Base-by-base conservation (phyloP, 2,113 vertebrate genomes). In the Alaudala cheleensis region DNA sequence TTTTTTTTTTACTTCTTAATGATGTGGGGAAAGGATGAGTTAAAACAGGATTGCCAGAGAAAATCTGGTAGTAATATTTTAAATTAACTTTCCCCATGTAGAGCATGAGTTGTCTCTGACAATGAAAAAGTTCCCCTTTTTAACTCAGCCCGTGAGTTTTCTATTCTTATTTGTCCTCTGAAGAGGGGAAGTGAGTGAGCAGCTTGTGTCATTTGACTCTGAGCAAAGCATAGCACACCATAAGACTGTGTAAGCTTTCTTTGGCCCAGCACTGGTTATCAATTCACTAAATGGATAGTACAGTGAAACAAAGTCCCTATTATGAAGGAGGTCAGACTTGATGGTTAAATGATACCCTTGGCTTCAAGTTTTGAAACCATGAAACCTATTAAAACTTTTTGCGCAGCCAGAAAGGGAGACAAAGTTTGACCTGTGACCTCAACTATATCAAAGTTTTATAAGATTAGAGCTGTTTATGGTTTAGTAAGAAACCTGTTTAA, bases 311-410 rank as follows among this genome's bases (percentile, higher is more conserved):
- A 86, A 79, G 49, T 51, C 34, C 47, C 22, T 76, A 34, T 66
- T 72, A 49, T 45, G 73, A 84, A 71, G 28, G 12, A 71, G 58
- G 40, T 86, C 71, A 90, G 40, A 39, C 17, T 72, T 40, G 16
- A 31, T n/a, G 47, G 12, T 23, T 22, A 56, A 90, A 79, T 74
- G 16, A 81, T 76, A 33, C 39, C 20, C 67, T 88, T 85, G 37
- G 13, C 49, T 90, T 91, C 56, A 87, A 56, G 31, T 45, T 93
- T 90, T 72, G 40, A 90, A 92, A 50, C 24, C 31, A 53, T 82
- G 49, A 94, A 87, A 58, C 67, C 54, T 93, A 61, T 88, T 86
- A 88, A 95, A 91, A 53, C 28, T 93, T 81, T 82, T 57, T 82
- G 64, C 40, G 57, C 31, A 76, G 18, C 23, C 14, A 26, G 70